Evolutionary conservation across 2,797 vertebrate species (phyloP), one percentile per base, ranked within the genome.

Genomic region (Myotis myotis): DNA sequence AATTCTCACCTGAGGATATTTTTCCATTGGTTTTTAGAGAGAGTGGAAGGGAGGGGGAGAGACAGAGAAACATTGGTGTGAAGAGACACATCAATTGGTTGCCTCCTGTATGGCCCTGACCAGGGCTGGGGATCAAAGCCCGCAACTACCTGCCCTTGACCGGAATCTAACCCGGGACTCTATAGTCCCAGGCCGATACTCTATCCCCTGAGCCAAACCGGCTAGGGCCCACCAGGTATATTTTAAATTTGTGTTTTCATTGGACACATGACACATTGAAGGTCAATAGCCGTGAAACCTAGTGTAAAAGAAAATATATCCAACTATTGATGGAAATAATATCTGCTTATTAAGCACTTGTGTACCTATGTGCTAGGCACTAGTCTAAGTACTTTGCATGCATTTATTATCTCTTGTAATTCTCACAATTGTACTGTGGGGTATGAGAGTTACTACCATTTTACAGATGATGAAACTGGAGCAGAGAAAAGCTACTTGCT

Each of bases 241-340:
- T 92, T 80, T 89, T 89, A 72, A 89, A 78, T 83, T 72, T 62
- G 30, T 87, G 28, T 91, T 92, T 89, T 89, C 36, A 49, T 12
- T 95, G 55, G 51, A 57, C 8, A 68, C 7, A 23, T 68, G 51
- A 53, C 22, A 83, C 47, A 78, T 81, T 86, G 10, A 30, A 84
- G 28, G 71, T 85, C 36, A 83, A 0, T 92, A 83, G 10, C 15
- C 74, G 1, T 80, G 36, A 87, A 22, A 7, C 30, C 41, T 49
- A 74, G 33, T 36, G 0, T 80, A 87, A 88, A 64, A 87, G 75
- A 75, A 93, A 87, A 49, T 64, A 64, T 57, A 64, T 70, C 8
- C 57, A 3, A 36, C 22, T 55, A 13, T 93, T 91, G 55, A 15
- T 72, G 28, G 55, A 71, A 80, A 84, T 80, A 75, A 36, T 70